phyloP scores from a whole-genome alignment of 2,888 invertebrate genomes.

The Euplexia lucipara region DNA sequence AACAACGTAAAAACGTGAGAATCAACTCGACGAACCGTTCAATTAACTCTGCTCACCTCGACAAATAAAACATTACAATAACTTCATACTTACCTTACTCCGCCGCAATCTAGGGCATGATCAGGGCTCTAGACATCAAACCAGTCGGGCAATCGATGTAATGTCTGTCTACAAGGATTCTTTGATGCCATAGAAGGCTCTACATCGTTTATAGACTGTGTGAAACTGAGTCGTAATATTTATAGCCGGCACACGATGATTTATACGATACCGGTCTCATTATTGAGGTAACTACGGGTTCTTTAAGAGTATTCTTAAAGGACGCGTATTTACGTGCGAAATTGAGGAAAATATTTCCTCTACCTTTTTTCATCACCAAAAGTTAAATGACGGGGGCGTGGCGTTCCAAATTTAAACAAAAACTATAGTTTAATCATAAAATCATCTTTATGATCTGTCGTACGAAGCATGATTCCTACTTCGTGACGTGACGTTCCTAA shows the following conservation, averaged over 20 bases:
- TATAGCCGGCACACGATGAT: slow-evolving; percentile 57
- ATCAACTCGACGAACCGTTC: slow-evolving; percentile 10
- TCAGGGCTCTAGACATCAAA: slow-evolving; percentile 50
- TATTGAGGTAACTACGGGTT: slow-evolving; percentile 15
- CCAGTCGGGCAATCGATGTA: slow-evolving; percentile 46
- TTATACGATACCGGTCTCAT: slow-evolving; percentile 47
- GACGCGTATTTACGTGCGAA: too few relatives aligned
- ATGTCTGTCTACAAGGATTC: slow-evolving; percentile 58
- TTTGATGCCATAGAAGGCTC: slow-evolving; percentile 57
- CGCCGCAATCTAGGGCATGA: slow-evolving; percentile 40
- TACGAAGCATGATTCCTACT: too few relatives aligned
- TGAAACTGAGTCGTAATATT: slow-evolving; percentile 58
- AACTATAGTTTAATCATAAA: background rate
- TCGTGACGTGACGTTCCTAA: slow-evolving; percentile 5
- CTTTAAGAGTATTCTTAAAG: slow-evolving; percentile 21
- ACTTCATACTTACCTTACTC: slow-evolving; percentile 31
- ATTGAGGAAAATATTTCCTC: slow-evolving; percentile 18
- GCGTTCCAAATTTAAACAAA: background rate
- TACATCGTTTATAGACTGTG: slow-evolving; percentile 38
- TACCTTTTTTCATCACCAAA: background rate
- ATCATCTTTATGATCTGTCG: background rate
- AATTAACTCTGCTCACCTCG: slow-evolving; percentile 38
- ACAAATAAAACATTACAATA: slow-evolving; percentile 37
- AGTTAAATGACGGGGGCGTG: background rate
- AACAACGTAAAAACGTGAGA: slow-evolving; percentile 25